phyloP scores from a whole-genome alignment of 2,113 vertebrate species.

The Anarrhichthys ocellatus region DNA sequence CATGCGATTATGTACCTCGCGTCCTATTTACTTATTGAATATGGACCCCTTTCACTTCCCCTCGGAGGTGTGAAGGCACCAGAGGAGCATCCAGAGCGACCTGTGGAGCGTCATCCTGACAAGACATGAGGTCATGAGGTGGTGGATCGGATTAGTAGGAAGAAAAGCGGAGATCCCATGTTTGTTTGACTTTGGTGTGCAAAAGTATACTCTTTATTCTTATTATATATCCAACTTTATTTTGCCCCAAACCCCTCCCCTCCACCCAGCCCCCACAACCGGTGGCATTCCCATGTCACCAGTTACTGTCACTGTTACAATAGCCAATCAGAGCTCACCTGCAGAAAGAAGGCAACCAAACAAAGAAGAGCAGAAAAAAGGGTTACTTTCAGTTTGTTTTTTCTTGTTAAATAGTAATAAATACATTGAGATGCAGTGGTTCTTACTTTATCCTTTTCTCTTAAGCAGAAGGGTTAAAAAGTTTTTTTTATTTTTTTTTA shows the following conservation, averaged over 20 bases:
- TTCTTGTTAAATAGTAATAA: slow-evolving; percentile 91
- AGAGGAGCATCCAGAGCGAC: background rate
- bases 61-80: background rate
- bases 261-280: slow-evolving; percentile 75
- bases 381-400: slow-evolving; percentile 82
- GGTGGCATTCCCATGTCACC: slow-evolving; percentile 78
- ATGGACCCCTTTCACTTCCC: background rate
- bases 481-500: slow-evolving; percentile 76
- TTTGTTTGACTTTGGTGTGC: slow-evolving; percentile 84
- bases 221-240: slow-evolving; percentile 85
- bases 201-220: slow-evolving; percentile 86
- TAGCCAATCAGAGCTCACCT: slow-evolving; percentile 86
- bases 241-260: slow-evolving; percentile 76
- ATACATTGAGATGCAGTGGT: slow-evolving; percentile 90
- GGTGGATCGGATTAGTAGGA: slow-evolving; percentile 54
- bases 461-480: slow-evolving; percentile 89
- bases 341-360: slow-evolving; percentile 85
- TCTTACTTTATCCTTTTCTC: slow-evolving; percentile 86
- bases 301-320: slow-evolving; percentile 85
- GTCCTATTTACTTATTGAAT: background rate
- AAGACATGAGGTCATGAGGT: background rate
- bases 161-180: slow-evolving; percentile 76
- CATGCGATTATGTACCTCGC: background rate
- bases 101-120: background rate
- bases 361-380: slow-evolving; percentile 86